Percentiles rank a stretch among this genome's conserved stretches.
Conservation (phyloP, 2,888 invertebrate genomes). For the Euphydryas editha region DNA sequence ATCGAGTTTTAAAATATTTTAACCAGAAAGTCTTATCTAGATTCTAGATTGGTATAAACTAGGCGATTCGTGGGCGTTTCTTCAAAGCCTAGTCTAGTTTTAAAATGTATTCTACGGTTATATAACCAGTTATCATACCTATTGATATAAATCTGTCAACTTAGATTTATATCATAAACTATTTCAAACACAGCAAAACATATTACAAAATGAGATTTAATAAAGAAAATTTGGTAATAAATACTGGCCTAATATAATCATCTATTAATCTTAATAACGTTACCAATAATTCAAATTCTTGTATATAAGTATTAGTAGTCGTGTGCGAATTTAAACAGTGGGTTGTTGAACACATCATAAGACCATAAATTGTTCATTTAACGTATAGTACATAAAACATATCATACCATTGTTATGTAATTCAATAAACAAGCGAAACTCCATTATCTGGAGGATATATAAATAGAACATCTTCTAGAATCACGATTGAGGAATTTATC, state of each 20-base stretch:
- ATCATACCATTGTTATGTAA: constrained; percentile 59
- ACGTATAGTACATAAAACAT: constrained; percentile 80
- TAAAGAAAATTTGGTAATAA: constrained; percentile 12
- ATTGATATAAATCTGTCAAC: background rate
- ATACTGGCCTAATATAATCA: constrained; percentile 56
- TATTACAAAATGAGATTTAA: constrained; percentile 33
- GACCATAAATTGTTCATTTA: constrained; percentile 65
- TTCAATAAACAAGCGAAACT: constrained; percentile 24
- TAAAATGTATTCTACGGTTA: background rate
- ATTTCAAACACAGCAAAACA: background rate
- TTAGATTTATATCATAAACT: background rate
- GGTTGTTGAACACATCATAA: constrained; percentile 66
- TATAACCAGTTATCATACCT: background rate
- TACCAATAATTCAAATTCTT: constrained; percentile 60
- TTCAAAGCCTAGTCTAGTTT: background rate
- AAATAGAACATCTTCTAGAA: constrained; percentile 10
- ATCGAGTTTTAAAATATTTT: background rate
- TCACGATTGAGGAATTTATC: background rate
- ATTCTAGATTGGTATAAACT: background rate
- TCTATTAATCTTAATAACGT: constrained; percentile 57
- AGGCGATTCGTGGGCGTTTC: background rate
- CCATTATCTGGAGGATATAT: constrained; percentile 6
- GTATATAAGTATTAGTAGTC: constrained; percentile 59
- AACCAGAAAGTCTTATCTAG: background rate
- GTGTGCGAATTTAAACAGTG: constrained; percentile 48